Evolutionary conservation across 2,888 invertebrate genomes (phyloP).

Genomic region (Cistogaster globosa): DNA sequence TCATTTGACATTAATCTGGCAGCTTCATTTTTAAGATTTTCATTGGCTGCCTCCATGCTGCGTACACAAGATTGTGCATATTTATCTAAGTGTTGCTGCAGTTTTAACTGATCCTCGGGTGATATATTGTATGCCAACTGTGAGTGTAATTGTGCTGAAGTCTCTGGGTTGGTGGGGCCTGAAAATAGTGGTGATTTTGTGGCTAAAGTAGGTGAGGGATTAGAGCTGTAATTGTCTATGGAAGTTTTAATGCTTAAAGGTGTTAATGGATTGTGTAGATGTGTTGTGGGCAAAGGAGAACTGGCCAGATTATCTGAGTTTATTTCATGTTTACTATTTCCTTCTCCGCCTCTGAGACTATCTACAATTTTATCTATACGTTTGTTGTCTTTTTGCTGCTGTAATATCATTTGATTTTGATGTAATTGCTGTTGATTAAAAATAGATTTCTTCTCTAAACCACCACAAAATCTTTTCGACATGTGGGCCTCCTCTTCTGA

Average conservation of each 20-base stretch:
- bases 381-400: slow-evolving; percentile 80
- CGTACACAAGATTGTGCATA: slow-evolving; percentile 77
- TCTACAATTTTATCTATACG: slow-evolving; percentile 83
- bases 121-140: slow-evolving; percentile 65
- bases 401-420: slow-evolving; percentile 67
- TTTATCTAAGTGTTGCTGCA: slow-evolving; percentile 76
- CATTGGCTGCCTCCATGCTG: slow-evolving; percentile 70
- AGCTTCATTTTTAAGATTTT: slow-evolving; percentile 63
- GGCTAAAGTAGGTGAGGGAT: slow-evolving; percentile 39
- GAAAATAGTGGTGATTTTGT: slow-evolving; percentile 58
- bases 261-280: slow-evolving; percentile 73
- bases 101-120: slow-evolving; percentile 71
- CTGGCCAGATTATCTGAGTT: slow-evolving; percentile 67
- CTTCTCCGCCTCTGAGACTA: slow-evolving; percentile 76
- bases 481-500: slow-evolving; percentile 72
- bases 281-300: slow-evolving; percentile 36
- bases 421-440: slow-evolving; percentile 55
- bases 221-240: slow-evolving; percentile 48
- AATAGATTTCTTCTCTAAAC: slow-evolving; percentile 71
- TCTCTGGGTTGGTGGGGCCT: slow-evolving; percentile 38
- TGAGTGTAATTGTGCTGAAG: slow-evolving; percentile 41
- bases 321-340: slow-evolving; percentile 67
- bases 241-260: slow-evolving; percentile 67
- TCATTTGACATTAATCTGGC: slow-evolving; percentile 53
- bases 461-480: slow-evolving; percentile 76